Conservation (phyloP, 2,113 vertebrate species). For the Tyto alba region DNA sequence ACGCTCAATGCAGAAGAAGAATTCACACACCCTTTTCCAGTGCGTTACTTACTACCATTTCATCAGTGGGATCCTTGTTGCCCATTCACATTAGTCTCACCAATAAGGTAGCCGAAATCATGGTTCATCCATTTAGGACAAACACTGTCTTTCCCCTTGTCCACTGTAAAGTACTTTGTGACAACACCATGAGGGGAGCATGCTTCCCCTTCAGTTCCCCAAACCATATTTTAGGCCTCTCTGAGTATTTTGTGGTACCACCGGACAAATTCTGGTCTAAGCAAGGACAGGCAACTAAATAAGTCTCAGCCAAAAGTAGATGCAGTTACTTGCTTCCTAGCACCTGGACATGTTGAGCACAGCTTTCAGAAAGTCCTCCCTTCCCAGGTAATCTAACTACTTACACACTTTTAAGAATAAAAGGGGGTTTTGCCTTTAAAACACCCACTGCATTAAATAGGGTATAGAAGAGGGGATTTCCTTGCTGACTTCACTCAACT, state of each 20-base stretch:
- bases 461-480: not conserved
- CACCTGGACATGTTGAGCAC: not conserved
- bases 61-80: not conserved
- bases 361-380: not conserved
- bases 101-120: not conserved
- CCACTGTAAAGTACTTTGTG: not conserved
- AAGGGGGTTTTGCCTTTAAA: not conserved
- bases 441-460: not conserved
- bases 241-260: not conserved
- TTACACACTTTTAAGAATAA: not conserved
- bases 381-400: not conserved
- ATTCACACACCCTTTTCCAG: not conserved
- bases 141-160: not conserved
- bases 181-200: not conserved
- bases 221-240: not conserved
- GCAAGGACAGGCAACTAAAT: not conserved
- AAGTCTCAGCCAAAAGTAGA: not conserved
- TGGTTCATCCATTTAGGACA: not conserved
- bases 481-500: not conserved
- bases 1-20: not conserved
- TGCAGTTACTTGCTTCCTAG: not conserved
- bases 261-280: not conserved
- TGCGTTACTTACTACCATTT: not conserved
- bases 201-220: not conserved
- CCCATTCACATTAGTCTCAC: accelerated